Conservation (phyloP, 2,113 vertebrate species). For the Protomyctophum bolini region DNA sequence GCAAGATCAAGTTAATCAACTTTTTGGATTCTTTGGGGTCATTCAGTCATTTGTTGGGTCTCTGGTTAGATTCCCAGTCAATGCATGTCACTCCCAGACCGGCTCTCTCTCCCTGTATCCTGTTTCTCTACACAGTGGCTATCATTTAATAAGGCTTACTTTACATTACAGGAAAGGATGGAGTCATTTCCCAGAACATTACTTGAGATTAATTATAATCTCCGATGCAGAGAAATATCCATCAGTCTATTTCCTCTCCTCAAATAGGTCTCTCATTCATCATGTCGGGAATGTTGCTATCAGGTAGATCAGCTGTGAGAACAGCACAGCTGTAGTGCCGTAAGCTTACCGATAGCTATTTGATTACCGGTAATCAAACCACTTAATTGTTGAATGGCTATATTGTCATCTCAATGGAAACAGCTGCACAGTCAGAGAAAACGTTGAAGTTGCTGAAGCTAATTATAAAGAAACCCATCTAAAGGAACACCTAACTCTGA, state of each 20-base stretch:
- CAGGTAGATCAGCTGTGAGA: background rate
- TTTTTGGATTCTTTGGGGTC: too few relatives aligned
- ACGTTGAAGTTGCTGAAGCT: conserved; percentile 1
- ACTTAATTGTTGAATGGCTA: conserved; percentile 1
- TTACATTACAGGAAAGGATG: background rate
- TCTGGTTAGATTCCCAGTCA: too few relatives aligned
- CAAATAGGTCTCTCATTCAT: background rate
- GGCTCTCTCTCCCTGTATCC: too few relatives aligned
- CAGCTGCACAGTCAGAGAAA: conserved; percentile 20
- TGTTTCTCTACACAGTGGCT: too few relatives aligned
- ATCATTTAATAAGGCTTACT: too few relatives aligned
- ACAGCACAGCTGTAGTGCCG: conserved; percentile 32
- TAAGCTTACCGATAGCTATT: conserved; percentile 9
- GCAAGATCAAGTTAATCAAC: too few relatives aligned
- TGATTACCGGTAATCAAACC: conserved; percentile 41
- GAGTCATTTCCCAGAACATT: background rate
- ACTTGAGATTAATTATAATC: background rate
- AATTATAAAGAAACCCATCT: conserved; percentile 3
- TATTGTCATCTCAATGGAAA: conserved; percentile 18
- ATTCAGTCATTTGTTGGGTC: too few relatives aligned
- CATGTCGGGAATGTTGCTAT: background rate
- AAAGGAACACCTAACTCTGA: background rate
- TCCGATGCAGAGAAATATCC: background rate
- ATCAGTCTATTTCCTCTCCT: background rate
- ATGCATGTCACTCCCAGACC: too few relatives aligned